Conservation (phyloP, 2,113 vertebrate genomes). For the Apeltes quadracus region DNA sequence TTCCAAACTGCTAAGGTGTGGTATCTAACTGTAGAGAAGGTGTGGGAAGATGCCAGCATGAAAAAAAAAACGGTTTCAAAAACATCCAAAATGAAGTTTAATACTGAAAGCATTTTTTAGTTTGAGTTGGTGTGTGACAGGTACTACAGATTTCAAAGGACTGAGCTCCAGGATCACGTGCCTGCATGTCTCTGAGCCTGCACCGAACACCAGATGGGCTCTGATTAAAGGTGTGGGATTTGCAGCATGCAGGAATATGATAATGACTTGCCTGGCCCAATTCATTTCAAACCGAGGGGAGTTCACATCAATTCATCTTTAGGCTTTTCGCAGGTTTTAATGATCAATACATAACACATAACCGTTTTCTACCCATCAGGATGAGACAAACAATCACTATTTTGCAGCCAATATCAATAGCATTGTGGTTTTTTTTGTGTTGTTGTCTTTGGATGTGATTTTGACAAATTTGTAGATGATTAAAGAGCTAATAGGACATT, state of each 20-base stretch:
- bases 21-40: neutral
- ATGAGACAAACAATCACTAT: neutral
- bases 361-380: neutral
- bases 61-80: neutral
- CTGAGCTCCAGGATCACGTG: neutral
- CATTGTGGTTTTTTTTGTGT: neutral
- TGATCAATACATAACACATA: neutral
- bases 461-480: neutral
- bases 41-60: neutral
- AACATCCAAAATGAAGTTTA: neutral
- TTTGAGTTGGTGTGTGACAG: neutral
- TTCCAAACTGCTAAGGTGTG: neutral
- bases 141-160: neutral
- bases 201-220: neutral
- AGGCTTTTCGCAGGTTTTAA: neutral
- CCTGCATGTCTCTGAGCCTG: neutral
- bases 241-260: neutral
- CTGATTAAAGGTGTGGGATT: slow-evolving; percentile 1
- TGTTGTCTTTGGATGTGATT: neutral
- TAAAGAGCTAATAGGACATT: neutral
- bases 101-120: no score
- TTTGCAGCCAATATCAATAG: neutral
- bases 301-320: neutral
- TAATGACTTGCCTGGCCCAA: neutral
- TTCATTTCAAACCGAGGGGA: neutral